These are phyloP conservation scores for Xiphophorus couchianus DNA, from an alignment of 2,113 vertebrate genomes.

Conservation along the genomic window DNA sequence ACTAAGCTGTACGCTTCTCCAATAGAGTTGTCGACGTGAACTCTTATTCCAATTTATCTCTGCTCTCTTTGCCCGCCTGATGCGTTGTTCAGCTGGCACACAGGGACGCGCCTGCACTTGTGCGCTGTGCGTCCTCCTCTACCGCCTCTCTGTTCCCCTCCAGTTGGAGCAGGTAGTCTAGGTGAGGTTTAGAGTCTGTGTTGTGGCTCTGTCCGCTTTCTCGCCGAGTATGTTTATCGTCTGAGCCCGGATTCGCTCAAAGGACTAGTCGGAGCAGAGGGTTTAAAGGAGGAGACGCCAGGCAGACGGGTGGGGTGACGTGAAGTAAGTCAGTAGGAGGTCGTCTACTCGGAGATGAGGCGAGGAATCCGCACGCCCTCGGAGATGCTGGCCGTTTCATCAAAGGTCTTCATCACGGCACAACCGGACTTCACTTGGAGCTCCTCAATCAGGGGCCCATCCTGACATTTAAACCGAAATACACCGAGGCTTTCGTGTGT, in stretches of 20 bases:
- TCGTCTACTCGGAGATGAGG: conserved; percentile 62
- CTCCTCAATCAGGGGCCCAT: background rate
- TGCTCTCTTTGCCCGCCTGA: conserved; percentile 49
- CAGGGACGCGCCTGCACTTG: conserved; percentile 72
- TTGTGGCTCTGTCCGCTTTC: conserved; percentile 34
- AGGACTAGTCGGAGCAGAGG: conserved; percentile 52
- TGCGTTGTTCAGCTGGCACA: conserved; percentile 64
- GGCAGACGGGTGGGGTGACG: conserved; percentile 78
- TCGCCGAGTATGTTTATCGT: conserved; percentile 5
- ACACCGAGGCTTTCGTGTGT: background rate
- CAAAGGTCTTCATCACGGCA: conserved; percentile 25
- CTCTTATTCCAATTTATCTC: conserved; percentile 66
- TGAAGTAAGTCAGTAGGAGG: conserved; percentile 71
- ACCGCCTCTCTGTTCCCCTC: conserved; percentile 44
- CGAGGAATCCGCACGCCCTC: conserved; percentile 56
- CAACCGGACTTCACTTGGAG: conserved; percentile 12
- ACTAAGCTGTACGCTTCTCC: conserved; percentile 28
- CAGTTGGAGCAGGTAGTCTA: conserved; percentile 65
- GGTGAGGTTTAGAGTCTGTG: conserved; percentile 62
- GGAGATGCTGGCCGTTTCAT: conserved; percentile 43
- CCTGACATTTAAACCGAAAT: background rate
- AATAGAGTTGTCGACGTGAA: conserved; percentile 60
- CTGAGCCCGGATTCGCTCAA: conserved; percentile 51
- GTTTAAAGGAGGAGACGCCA: conserved; percentile 71
- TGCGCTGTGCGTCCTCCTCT: conserved; percentile 67